Percentiles rank a stretch among this genome's conserved stretches.
Evolutionary conservation across 2,888 invertebrate species (phyloP).

Genomic region (Diarsia brunnea): DNA sequence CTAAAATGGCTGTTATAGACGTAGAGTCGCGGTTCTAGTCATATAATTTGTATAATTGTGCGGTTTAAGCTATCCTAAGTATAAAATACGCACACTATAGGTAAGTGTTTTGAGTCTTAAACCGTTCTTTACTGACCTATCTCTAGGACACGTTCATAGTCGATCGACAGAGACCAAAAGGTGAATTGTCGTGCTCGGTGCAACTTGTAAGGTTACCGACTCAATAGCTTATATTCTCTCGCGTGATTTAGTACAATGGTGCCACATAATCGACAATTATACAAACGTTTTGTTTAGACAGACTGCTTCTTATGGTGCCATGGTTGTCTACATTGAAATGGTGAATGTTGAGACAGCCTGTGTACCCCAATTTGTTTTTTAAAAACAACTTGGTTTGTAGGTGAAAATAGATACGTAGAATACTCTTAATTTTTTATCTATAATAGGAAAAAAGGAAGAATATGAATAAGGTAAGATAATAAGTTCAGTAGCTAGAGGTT

Average conservation of each 20-base stretch:
- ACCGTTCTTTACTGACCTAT: background rate
- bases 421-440: background rate
- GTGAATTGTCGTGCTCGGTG: constrained; percentile 78
- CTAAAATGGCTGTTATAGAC: background rate
- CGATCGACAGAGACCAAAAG: constrained; percentile 51
- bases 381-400: background rate
- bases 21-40: background rate
- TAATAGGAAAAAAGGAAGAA: background rate
- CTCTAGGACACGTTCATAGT: constrained; percentile 67
- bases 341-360: background rate
- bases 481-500: background rate
- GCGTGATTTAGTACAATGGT: constrained; percentile 32
- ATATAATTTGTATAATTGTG: background rate
- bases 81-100: background rate
- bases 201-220: constrained; percentile 81
- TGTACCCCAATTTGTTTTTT: background rate
- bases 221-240: constrained; percentile 67
- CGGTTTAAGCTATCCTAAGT: background rate
- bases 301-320: constrained; percentile 3
- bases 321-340: background rate
- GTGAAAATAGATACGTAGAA: background rate
- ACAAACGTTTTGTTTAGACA: constrained; percentile 24
- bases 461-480: background rate
- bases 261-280: constrained; percentile 16
- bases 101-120: background rate